Evolutionary conservation across 2,113 vertebrate genomes (phyloP), one percentile per base, ranked within the genome.

Genomic region (Heptranchias perlo): DNA sequence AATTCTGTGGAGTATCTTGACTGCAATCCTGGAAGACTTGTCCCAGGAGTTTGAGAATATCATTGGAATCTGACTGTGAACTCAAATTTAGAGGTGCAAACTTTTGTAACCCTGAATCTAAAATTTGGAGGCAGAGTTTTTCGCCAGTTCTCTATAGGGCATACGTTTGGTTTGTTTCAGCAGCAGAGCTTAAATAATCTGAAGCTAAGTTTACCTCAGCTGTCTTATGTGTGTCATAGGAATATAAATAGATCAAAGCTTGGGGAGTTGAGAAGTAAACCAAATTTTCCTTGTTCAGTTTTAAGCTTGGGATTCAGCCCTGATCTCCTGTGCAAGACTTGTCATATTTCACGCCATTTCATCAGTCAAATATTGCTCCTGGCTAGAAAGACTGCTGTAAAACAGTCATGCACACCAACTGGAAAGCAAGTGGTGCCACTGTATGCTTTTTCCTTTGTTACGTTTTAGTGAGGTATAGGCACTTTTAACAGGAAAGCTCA

Each of bases 351-450:
- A 18, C 28, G 14, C 87, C 52, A 91, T 16, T 91, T 91, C 28
- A 35, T 91, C 86, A 54, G 25, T 54, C 86, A 89, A 44, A 54
- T 89, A 89, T 89, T 89, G 86, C 49, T 89, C 49, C 86, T 89
- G 52, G 49, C 49, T 31, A 54, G 86, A 89, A 89, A 54, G 52
- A 52, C 23, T 89, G 49, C 28, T 89, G 10, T 21, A 89, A 89
- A 89, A 89, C 11, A 78, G 35, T 89, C 49, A 89, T 89, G 28
- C 86, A 89, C 49, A 49, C 44, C 47, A 49, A 44, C 86, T 89
- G 86, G 47, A 54, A 47, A 89, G 44, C 28, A 89, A 47, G 49
- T 89, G 52, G 52, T 89, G 86, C 49, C 86, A 89, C 28, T 2
- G 25, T n/a, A n/a, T 31, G 52, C 31, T 28, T 52, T 89, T 89